Evolutionary conservation across 2,797 vertebrate species (phyloP), one percentile per base, ranked within the genome.

Genomic region (Cichlasoma orientale): DNA sequence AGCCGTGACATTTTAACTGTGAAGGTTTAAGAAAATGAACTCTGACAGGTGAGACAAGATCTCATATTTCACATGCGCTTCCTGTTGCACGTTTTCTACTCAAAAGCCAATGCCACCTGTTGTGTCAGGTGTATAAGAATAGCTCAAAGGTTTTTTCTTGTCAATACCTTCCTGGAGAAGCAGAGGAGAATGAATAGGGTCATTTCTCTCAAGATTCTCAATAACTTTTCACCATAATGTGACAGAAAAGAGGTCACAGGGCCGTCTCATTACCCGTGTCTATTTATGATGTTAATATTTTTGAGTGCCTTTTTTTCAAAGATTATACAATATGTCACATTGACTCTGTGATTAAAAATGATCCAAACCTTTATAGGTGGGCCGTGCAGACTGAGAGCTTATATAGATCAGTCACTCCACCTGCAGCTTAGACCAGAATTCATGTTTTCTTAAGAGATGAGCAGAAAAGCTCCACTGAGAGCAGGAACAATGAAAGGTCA

Each of bases 1-100:
- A 86, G 56, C 57, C 56, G 79, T 88, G 86, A 89, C 82, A 91
- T 88, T 90, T 86, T 82, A 92, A 78, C n/a, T 0, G 5, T 74
- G 59, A 86, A 79, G 23, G 75, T 77, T 86, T 82, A 50, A 77
- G 83, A 84, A 85, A 80, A 88, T 77, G 57, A 57, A 80, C 80
- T 88, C 72, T 80, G 77, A 74, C 57, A 71, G 85, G 82, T 82
- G 78, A 82, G 56, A 56, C 68, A 5, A 57, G 53, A 87, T 80
- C 80, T 90, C 82, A 85, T 27, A 83, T 89, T 92, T 92, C 82
- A 88, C 66, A 78, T 82, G 33, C 4, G 1, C 41, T 66, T 92
- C 90, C 74, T 69, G 81, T 92, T 91, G 90, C 86, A 36, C 36
- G 11, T 36, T 77, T 83, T 83, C 78, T 77, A 50, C 82, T 82